Evolutionary conservation across 92 coral and sea anemone genomes (phyloP).

Genomic region (Bergia puertoricense): DNA sequence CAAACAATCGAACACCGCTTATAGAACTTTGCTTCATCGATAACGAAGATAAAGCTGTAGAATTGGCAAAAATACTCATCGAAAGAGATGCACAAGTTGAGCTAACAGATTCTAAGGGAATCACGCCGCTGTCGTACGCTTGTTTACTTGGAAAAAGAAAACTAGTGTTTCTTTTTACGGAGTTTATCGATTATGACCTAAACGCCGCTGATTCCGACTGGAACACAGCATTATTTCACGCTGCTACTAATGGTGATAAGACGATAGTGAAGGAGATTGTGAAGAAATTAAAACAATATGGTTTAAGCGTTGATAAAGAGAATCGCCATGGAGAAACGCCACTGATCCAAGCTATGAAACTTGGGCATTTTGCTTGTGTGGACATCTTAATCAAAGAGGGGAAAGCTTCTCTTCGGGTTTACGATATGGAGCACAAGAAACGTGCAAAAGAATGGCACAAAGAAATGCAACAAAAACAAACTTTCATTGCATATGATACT

Average conservation of each 20-base stretch:
- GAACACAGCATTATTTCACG: constrained; percentile 82
- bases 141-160: constrained; percentile 64
- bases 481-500: not conserved
- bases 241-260: constrained; percentile 76
- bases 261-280: constrained; percentile 66
- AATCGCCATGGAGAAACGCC: constrained; percentile 80
- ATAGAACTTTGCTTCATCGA: constrained; percentile 84
- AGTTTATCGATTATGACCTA: constrained; percentile 72
- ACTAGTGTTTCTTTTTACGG: constrained; percentile 61
- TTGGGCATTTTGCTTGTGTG: constrained; percentile 61
- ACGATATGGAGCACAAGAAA: constrained; percentile 61
- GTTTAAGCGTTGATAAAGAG: constrained; percentile 64
- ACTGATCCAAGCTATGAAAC: constrained; percentile 71
- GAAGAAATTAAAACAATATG: constrained; percentile 62
- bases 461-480: constrained; percentile 35
- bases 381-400: constrained; percentile 67
- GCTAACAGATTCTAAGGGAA: constrained; percentile 65
- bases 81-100: constrained; percentile 73
- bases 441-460: constrained; percentile 69
- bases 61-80: constrained; percentile 66
- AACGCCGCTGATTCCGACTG: constrained; percentile 67
- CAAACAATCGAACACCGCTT: constrained; percentile 64
- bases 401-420: constrained; percentile 67
- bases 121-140: constrained; percentile 72
- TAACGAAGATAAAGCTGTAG: constrained; percentile 66